Conservation (phyloP, 92 coral and sea anemone species). For the Plumapathes pennacea region DNA sequence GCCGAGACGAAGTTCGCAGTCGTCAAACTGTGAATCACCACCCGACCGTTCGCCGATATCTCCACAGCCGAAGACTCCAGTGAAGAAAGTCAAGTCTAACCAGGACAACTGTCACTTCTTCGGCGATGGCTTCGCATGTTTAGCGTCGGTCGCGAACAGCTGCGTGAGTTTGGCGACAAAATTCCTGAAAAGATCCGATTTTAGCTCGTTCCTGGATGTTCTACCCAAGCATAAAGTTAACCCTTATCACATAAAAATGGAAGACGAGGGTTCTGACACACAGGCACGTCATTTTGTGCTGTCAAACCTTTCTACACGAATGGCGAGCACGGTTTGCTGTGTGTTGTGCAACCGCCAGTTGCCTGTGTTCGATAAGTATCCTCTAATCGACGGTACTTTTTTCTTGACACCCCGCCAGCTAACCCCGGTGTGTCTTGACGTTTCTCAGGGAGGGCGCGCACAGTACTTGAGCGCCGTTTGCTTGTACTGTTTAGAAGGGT, state of each 20-base stretch:
- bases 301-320: constrained; percentile 75
- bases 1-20: constrained; percentile 80
- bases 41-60: constrained; percentile 87
- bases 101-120: constrained; percentile 67
- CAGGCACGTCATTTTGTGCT: constrained; percentile 91
- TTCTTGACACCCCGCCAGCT: constrained; percentile 89
- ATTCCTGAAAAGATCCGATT: constrained; percentile 89
- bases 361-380: constrained; percentile 94
- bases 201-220: constrained; percentile 88
- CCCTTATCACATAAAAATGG: constrained; percentile 98
- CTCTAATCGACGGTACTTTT: constrained; percentile 95
- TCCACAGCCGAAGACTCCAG: constrained; percentile 76
- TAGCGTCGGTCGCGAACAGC: constrained; percentile 45
- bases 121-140: constrained; percentile 64
- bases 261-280: constrained; percentile 88
- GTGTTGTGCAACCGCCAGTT: constrained; percentile 86
- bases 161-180: constrained; percentile 51
- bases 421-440: constrained; percentile 75
- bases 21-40: constrained; percentile 79
- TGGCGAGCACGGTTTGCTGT: constrained; percentile 77
- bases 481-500: constrained; percentile 91
- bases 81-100: constrained; percentile 68
- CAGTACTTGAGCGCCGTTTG: constrained; percentile 90
- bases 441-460: constrained; percentile 75
- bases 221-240: constrained; percentile 94